Evolutionary conservation across 1,140 invertebrate genomes (phyloP), one percentile per base, ranked within the genome.

Genomic region (Laodelphax striatellus): DNA sequence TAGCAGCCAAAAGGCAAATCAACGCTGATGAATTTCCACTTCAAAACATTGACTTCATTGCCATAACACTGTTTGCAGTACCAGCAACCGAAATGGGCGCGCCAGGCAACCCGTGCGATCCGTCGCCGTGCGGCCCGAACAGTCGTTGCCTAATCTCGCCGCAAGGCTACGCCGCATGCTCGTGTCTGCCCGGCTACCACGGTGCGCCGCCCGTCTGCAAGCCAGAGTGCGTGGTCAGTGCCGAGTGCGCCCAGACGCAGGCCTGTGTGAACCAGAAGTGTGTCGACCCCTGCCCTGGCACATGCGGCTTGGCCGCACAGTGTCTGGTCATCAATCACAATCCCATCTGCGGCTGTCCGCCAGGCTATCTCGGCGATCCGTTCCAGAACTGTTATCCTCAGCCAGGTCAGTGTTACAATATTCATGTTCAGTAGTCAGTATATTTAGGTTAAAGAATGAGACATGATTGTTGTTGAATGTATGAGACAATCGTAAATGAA

Each of bases 321-420:
- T 93, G 90, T 70, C 78, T 80, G 21, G 84, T 87, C 1, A 79
- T 89, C 22, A 90, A 90, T 70, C 88, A 90, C 67, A 89, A 90
- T 71, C 88, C 89, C 2, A 83, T 90, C 61, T 91, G 88, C 68
- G 85, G 79, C 46, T 92, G 89, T 72, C 78, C 84, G 22, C 71
- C 77, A n/a, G 83, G 82, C 41, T 79, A 82, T 69, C 78, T 81
- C 62, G 90, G 90, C 21, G 86, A 93, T 82, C 88, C 90, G 31
- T 91, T 90, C 66, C 77, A 82, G 16, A 81, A 79, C 46, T 93
- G 91, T 67, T 76, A 78, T 54, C 70, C 70, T 43, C 73, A 77
- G 22, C 70, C 76, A 34, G 71, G 67, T 66, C 62, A 64, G 64
- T 42, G 64, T 42, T 41, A 50, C 55, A 55, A 50, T 38, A 14